Conservation (phyloP, 30 jellyfish, hydroid and myxozoan species). For the Aurelia sp. region DNA sequence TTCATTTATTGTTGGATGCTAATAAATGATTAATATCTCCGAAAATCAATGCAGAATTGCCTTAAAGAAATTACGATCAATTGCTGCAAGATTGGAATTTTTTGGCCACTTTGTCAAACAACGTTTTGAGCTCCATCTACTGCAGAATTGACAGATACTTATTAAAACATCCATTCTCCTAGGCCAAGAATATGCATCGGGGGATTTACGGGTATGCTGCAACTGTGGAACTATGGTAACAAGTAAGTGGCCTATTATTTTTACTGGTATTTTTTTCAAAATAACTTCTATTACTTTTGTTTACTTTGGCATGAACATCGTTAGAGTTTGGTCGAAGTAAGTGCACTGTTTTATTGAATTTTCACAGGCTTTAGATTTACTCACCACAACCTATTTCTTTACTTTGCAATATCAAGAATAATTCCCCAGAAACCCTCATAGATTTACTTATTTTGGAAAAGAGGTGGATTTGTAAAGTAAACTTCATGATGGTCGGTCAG, state of each 20-base stretch:
- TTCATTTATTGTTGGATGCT: no score
- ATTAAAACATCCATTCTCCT: not conserved
- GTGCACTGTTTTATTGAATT: no score
- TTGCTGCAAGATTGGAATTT: not conserved
- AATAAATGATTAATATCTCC: no score
- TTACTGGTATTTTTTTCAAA: not conserved
- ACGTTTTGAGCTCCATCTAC: not conserved
- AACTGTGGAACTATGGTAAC: slow-evolving; percentile 72
- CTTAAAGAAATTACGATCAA: no score
- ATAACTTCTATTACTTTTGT: not conserved
- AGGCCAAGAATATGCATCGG: slow-evolving; percentile 84
- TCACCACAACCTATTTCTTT: no score
- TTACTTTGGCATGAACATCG: not conserved
- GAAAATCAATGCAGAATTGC: no score
- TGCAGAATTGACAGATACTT: not conserved
- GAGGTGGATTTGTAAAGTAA: not conserved
- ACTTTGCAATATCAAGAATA: no score
- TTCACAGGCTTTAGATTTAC: no score
- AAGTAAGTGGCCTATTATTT: slow-evolving; percentile 37
- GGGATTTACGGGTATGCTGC: slow-evolving; percentile 79
- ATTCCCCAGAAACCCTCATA: no score
- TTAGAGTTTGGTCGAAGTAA: no score
- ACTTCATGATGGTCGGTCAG: not conserved
- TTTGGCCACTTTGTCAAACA: not conserved
- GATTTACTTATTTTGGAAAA: no score